Evolutionary conservation across 2,888 invertebrate species (phyloP), one percentile per base, ranked within the genome.

Genomic region (Sicus ferrugineus): DNA sequence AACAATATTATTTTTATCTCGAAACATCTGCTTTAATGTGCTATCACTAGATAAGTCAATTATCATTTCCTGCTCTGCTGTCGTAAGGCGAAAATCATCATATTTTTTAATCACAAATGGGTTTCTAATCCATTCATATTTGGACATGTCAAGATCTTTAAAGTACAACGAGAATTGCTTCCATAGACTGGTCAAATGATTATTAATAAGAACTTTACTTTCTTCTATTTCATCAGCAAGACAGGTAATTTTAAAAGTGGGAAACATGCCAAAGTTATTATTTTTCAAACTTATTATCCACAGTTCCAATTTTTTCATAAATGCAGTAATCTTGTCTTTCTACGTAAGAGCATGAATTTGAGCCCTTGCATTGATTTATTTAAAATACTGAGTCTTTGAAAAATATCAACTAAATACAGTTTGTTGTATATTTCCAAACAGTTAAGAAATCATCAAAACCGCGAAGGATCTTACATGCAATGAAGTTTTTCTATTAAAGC

Each of bases 21-120:
- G n/a, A 62, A 71, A 74, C 73, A 73, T 67, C 56, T 72, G 72
- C 69, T 75, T 67, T 58, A 76, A 71, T 71, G 69, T 72, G 66
- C 70, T 72, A 66, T 74, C 74, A 70, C 74, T 73, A 68, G 74
- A 74, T 26, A 38, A 42, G 16, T 62, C 14, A 19, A 62, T 42
- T 61, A 77, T 65, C 72, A 76, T 64, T 75, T 75, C 66, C 46
- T 69, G 64, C 46, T 69, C 69, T 46, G 56, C 14, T 30, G 14
- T 65, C 65, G 65, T 64, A 59, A 67, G 62, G 62, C 58, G 52
- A 67, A 70, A 67, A 67, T 30, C 70, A 66, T 70, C 67, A 63
- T 38, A 38, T 70, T 70, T 30, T 21, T 62, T 34, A 31, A 61
- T 50, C 16, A 70, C n/a, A 70, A 70, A 71, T 65, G 68, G 68